These are phyloP conservation scores for Lophotis ruficrista DNA, from an alignment of 2,113 vertebrate genomes.

Conservation along the genomic window DNA sequence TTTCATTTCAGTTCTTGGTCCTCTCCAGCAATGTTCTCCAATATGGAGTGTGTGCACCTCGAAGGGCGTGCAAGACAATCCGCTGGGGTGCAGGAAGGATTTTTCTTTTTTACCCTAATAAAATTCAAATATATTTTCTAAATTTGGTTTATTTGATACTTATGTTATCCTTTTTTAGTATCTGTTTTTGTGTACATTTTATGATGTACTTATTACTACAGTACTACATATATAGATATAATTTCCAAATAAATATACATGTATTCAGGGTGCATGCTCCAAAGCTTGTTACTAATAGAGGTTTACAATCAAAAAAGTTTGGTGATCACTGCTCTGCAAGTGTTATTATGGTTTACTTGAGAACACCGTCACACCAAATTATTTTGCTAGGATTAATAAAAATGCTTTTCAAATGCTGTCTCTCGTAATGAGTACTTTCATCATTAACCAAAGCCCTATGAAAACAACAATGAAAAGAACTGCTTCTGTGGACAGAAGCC, in stretches of 20 bases:
- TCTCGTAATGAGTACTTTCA: background rate
- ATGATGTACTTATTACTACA: background rate
- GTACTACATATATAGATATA: background rate
- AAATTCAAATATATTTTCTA: background rate
- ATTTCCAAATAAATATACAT: background rate
- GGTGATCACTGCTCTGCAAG: background rate
- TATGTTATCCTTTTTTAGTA: background rate
- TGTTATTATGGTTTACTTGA: background rate
- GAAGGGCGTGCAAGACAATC: background rate
- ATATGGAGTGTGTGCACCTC: fast-evolving
- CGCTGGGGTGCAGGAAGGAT: background rate
- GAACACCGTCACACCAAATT: background rate
- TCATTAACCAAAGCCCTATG: background rate
- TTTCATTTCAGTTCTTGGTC: background rate
- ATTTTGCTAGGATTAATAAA: background rate
- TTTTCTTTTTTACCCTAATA: background rate
- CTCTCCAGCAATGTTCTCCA: background rate
- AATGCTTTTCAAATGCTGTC: background rate
- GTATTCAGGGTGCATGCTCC: background rate
- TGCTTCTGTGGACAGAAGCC: background rate
- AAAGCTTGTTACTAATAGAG: background rate
- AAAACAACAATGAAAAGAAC: background rate
- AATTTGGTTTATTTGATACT: background rate
- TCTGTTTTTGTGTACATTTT: background rate
- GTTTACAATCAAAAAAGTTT: background rate